Evolutionary conservation across 2,888 invertebrate genomes (phyloP).

Genomic region (Drosophila fulvimacula): DNA sequence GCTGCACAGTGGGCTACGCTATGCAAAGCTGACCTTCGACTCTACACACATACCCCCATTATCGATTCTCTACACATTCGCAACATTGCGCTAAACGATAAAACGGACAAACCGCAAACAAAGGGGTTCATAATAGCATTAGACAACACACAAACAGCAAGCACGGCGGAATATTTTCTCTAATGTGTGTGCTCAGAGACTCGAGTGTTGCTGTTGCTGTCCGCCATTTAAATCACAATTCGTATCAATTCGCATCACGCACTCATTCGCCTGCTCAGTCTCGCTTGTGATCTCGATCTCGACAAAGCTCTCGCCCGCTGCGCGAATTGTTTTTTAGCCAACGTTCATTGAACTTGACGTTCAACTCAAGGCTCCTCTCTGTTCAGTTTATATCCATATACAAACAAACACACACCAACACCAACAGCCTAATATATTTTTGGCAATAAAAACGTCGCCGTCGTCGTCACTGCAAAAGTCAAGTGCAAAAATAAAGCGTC

Average conservation of each 20-base stretch:
- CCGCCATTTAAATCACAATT: slow-evolving; percentile 52
- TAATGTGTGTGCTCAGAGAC: slow-evolving; percentile 15
- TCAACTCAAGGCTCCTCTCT: slow-evolving; percentile 61
- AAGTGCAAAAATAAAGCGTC: slow-evolving; percentile 68
- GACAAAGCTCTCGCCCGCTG: slow-evolving; percentile 44
- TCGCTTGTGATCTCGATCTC: slow-evolving; percentile 60
- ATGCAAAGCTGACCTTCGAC: slow-evolving; percentile 40
- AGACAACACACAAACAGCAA: slow-evolving; percentile 29
- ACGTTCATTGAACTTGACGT: slow-evolving; percentile 68
- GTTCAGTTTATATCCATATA: slow-evolving; percentile 27
- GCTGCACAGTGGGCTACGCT: slow-evolving; percentile 40
- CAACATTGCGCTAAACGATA: slow-evolving; percentile 52
- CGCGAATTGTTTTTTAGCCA: slow-evolving; percentile 28
- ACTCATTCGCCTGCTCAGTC: slow-evolving; percentile 43
- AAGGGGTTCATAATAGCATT: slow-evolving; percentile 52
- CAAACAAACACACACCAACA: slow-evolving; percentile 5
- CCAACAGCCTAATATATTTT: slow-evolving; percentile 39
- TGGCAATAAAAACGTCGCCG: slow-evolving; percentile 68
- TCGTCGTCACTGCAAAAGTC: slow-evolving; percentile 64
- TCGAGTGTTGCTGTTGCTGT: slow-evolving; percentile 13
- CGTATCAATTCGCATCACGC: slow-evolving; percentile 54
- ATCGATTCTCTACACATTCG: slow-evolving; percentile 49
- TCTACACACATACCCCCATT: slow-evolving; percentile 25
- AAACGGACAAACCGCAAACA: slow-evolving; percentile 36
- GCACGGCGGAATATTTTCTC: slow-evolving; percentile 23